phyloP scores from a whole-genome alignment of 2,888 invertebrate genomes.

The Perithous albicinctus region DNA sequence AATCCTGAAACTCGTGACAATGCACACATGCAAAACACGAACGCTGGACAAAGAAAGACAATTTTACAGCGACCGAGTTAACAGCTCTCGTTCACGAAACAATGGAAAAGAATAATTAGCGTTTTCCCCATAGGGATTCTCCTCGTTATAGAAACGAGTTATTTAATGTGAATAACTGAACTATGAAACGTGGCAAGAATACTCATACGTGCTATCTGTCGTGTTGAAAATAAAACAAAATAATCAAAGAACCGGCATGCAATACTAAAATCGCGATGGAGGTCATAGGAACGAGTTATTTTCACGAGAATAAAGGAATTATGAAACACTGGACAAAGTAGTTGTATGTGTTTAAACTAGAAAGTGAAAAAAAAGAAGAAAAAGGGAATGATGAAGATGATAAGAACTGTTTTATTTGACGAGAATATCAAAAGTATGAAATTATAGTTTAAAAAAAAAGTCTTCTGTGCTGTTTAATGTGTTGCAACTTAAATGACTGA shows the following conservation, averaged over 20 bases:
- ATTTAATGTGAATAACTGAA: slow-evolving; percentile 14
- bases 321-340: too few species aligned
- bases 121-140: slow-evolving; percentile 26
- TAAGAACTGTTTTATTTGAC: too few species aligned
- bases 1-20: neutral
- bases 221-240: slow-evolving; percentile 9
- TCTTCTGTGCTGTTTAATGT: too few species aligned
- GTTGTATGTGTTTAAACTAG: too few species aligned
- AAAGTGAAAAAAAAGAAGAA: neutral
- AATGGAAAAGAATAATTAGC: slow-evolving; percentile 31
- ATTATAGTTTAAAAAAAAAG: too few species aligned
- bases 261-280: too few species aligned
- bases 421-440: too few species aligned
- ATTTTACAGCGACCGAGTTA: slow-evolving; percentile 1
- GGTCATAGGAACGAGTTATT: too few species aligned
- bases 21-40: neutral
- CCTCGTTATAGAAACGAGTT: neutral
- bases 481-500: too few species aligned
- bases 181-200: slow-evolving; percentile 14
- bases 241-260: too few species aligned
- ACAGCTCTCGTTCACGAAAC: slow-evolving; percentile 29
- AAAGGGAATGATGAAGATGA: too few species aligned
- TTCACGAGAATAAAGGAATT: too few species aligned
- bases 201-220: slow-evolving; percentile 13
- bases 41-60: neutral